These are phyloP conservation scores for Pseudochromis fuscus DNA, from an alignment of 2,797 vertebrate species.

Conservation along the genomic window DNA sequence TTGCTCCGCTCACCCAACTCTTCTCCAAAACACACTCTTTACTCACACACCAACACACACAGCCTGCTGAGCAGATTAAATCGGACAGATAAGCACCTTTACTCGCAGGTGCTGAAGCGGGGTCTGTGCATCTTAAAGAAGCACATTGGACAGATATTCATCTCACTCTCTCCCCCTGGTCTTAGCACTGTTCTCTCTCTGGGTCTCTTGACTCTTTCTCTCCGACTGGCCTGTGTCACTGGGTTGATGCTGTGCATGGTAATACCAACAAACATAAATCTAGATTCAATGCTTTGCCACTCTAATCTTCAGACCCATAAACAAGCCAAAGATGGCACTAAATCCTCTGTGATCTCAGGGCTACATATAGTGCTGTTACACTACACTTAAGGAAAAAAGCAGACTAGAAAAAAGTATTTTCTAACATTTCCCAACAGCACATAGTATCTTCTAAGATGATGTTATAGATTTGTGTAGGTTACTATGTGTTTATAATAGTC, in stretches of 20 bases:
- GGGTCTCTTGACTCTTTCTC: constrained; percentile 35
- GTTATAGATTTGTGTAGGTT: constrained; percentile 23
- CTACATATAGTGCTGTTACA: too few relatives aligned
- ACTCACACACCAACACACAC: constrained; percentile 38
- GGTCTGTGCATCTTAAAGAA: constrained; percentile 68
- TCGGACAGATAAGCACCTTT: constrained; percentile 73
- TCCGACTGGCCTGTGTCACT: constrained; percentile 13
- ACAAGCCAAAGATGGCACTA: constrained; percentile 4
- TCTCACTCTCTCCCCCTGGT: constrained; percentile 56
- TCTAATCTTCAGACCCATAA: constrained; percentile 16
- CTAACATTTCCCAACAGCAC: neutral
- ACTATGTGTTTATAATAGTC: constrained; percentile 13
- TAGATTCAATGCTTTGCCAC: constrained; percentile 4
- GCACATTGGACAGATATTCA: constrained; percentile 61
- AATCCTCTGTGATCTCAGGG: neutral
- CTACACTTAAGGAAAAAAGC: constrained; percentile 3
- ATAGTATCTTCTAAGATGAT: constrained; percentile 16
- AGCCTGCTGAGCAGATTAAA: constrained; percentile 65
- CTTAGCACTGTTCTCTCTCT: constrained; percentile 40
- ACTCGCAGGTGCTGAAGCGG: constrained; percentile 63
- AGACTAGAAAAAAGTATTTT: constrained; percentile 22
- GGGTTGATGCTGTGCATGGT: constrained; percentile 24
- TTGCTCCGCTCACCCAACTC: constrained; percentile 39
- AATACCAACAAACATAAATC: constrained; percentile 21
- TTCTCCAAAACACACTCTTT: constrained; percentile 38